phyloP scores from a whole-genome alignment of 2,888 invertebrate species.

The Drosophila kokeensis region DNA sequence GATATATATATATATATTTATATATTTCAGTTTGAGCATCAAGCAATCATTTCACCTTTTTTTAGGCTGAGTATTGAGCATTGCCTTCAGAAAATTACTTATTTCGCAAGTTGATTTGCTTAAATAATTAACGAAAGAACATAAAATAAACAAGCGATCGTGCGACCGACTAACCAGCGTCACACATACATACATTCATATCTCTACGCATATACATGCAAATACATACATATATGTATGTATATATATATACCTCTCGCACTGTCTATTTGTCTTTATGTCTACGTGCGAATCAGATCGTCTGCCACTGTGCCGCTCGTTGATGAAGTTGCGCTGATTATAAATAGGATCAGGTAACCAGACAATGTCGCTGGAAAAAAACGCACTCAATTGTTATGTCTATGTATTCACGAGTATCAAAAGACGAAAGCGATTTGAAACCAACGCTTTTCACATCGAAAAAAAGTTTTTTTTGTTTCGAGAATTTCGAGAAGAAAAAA shows the following conservation, averaged over 20 bases:
- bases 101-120: background rate
- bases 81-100: background rate
- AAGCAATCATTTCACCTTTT: background rate
- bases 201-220: background rate
- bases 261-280: conserved; percentile 4
- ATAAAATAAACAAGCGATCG: background rate
- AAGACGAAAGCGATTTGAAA: background rate
- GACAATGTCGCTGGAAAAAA: background rate
- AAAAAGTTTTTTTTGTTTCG: background rate
- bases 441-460: background rate
- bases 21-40: background rate
- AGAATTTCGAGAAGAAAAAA: background rate
- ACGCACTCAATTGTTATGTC: background rate
- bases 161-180: background rate
- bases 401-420: too few relatives aligned
- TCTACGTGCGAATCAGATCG: conserved; percentile 10
- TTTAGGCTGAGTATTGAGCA: background rate
- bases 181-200: background rate
- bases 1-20: background rate
- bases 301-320: background rate
- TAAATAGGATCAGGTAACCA: background rate
- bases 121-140: background rate
- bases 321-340: conserved; percentile 7
- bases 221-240: too few relatives aligned
- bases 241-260: background rate